A percentile compares a stretch with the other conserved stretches of the same genome.
phyloP scores from a whole-genome alignment of 2,888 invertebrate genomes.

The Tenthredo amoena region DNA sequence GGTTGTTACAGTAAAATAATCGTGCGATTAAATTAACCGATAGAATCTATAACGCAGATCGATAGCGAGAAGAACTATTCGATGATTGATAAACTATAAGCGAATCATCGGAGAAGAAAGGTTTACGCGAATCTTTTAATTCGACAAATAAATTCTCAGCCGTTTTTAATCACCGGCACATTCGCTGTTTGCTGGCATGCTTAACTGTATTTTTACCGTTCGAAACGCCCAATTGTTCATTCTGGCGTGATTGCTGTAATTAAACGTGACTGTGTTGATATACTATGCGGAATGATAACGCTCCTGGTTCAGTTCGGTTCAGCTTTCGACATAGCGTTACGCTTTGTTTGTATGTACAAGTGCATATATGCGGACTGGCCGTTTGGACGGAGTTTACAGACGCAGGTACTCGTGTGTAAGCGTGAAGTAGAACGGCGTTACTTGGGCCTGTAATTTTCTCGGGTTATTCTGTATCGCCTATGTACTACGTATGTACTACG shows the following conservation, averaged over 20 bases:
- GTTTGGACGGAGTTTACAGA: background rate
- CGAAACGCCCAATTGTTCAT: conserved; percentile 19
- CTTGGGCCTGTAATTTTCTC: conserved; percentile 19
- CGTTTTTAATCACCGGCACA: background rate
- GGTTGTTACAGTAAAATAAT: conserved; percentile 20
- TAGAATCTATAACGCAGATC: background rate
- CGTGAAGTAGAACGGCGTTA: background rate
- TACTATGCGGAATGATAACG: background rate
- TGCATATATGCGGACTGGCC: no score
- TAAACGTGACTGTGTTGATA: background rate
- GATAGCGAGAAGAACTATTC: background rate
- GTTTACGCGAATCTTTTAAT: background rate
- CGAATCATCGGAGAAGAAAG: background rate
- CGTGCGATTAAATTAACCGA: background rate
- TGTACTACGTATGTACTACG: conserved; percentile 38
- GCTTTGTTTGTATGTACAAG: background rate
- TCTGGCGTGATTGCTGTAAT: conserved; percentile 18
- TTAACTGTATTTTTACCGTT: conserved; percentile 37
- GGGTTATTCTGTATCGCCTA: background rate
- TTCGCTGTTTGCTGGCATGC: background rate
- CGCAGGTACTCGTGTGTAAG: background rate
- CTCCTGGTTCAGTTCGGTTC: background rate
- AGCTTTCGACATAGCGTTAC: background rate
- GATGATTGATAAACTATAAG: background rate
- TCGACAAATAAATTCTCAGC: background rate